A percentile compares a stretch with the other conserved stretches of the same genome.
These are phyloP conservation scores for Serilophus lunatus DNA, from an alignment of 2,113 vertebrate species.

Conservation along the genomic window DNA sequence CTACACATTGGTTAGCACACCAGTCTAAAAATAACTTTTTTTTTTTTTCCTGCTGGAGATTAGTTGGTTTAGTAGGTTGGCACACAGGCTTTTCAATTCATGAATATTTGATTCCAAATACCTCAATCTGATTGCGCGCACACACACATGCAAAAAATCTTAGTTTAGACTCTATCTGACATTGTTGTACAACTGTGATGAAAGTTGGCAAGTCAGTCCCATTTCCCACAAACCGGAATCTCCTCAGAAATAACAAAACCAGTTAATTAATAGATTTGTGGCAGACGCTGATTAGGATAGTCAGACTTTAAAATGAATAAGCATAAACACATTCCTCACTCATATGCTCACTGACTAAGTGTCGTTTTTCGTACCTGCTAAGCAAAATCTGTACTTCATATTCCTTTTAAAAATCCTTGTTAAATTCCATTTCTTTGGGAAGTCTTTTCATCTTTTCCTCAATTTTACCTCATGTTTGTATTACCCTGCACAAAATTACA, in stretches of 20 bases:
- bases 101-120: neutral
- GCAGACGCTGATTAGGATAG: neutral
- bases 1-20: neutral
- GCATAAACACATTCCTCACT: neutral
- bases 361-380: slow-evolving; percentile 8
- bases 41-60: neutral
- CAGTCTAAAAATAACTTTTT: neutral
- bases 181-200: neutral
- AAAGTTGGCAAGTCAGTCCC: neutral
- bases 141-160: neutral
- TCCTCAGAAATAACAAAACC: neutral
- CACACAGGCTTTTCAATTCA: neutral
- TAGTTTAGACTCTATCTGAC: neutral
- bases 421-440: neutral
- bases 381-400: slow-evolving; percentile 12
- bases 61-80: neutral
- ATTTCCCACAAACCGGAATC: neutral
- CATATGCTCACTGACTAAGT: neutral
- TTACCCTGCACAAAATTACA: neutral
- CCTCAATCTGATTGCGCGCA: neutral
- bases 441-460: slow-evolving; percentile 26
- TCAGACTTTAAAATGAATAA: neutral
- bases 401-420: neutral
- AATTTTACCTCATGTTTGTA: neutral
- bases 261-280: neutral